Percentiles rank a stretch among this genome's conserved stretches.
phyloP scores from a whole-genome alignment of 1,140 invertebrate genomes.

The Belonocnema kinseyi region DNA sequence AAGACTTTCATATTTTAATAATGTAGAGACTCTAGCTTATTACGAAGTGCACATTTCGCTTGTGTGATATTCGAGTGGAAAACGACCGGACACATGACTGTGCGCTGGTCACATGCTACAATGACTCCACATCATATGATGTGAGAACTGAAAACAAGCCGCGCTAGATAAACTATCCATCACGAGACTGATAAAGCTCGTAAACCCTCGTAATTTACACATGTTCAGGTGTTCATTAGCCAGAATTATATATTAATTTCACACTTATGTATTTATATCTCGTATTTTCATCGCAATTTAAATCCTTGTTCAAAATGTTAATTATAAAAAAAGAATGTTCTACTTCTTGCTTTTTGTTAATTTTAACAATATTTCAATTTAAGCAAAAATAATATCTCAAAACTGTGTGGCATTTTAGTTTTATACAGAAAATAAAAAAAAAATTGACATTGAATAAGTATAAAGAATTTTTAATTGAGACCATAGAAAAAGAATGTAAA shows the following conservation, averaged over 20 bases:
- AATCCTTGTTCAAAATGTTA: too few relatives aligned
- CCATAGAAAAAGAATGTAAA: too few relatives aligned
- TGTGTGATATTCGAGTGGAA: conserved; percentile 20
- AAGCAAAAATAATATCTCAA: too few relatives aligned
- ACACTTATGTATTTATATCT: background rate
- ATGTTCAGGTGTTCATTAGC: background rate
- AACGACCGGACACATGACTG: conserved; percentile 23
- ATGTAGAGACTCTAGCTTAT: background rate
- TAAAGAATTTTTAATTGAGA: too few relatives aligned
- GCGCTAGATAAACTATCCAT: background rate
- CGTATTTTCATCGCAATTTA: conserved; percentile 1
- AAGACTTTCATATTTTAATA: background rate
- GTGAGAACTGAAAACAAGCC: background rate
- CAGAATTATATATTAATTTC: background rate
- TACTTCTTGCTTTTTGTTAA: too few relatives aligned
- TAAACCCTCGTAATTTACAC: background rate
- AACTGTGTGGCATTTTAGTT: too few relatives aligned
- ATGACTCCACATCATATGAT: conserved; percentile 19
- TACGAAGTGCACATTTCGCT: background rate
- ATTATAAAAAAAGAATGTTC: too few relatives aligned
- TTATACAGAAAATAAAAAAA: too few relatives aligned
- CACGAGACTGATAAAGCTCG: background rate
- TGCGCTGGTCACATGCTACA: conserved; percentile 20
- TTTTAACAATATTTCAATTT: background rate
- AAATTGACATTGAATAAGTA: too few relatives aligned